Evolutionary conservation across 2,797 vertebrate genomes (phyloP), one percentile per base, ranked within the genome.

Genomic region (Ispidina picta): DNA sequence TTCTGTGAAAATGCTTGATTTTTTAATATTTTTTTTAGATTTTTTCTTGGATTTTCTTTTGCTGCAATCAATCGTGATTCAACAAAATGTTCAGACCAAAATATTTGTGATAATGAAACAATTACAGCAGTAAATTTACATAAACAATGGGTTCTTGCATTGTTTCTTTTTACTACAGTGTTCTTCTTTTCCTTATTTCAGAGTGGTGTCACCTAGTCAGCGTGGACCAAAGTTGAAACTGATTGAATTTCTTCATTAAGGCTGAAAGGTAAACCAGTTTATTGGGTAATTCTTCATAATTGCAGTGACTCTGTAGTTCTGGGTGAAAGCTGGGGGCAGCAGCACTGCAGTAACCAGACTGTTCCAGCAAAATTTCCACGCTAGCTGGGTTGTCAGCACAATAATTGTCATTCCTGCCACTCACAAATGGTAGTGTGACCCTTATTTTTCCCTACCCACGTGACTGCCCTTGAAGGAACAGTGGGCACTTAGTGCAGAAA

Each of bases 21-120:
- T 62, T 1, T 78, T 89, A 88, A 33, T 33, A 33, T 93, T 1
- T 78, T 89, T 90, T 93, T 8, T 81, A 88, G 68, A 73, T 85
- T 83, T 83, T 91, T 83, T 86, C 52, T 71, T 73, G 68, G 68
- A 59, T 96, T 94, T 91, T 72, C 43, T 88, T 94, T 63, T 83
- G 73, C 89, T 77, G 58, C 56, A 68, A 71, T 94, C 80, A 58
- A 52, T 89, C 70, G 72, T 78, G 41, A 56, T 84, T 77, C 59
- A 89, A 82, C 64, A 28, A 69, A 88, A 91, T 31, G 39, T 59
- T 82, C 72, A 72, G 66, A 64, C 74, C 37, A 66, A 77, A 92
- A 81, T 71, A 94, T 84, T 95, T 96, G 92, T 89, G 95, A 96
- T 95, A 93, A 71, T 82, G 76, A 88, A 95, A 95, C 79, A 92